A percentile compares a stretch with the other conserved stretches of the same genome.
These are phyloP conservation scores for Sebastes iracundus DNA, from an alignment of 2,797 vertebrate species.

Conservation along the genomic window DNA sequence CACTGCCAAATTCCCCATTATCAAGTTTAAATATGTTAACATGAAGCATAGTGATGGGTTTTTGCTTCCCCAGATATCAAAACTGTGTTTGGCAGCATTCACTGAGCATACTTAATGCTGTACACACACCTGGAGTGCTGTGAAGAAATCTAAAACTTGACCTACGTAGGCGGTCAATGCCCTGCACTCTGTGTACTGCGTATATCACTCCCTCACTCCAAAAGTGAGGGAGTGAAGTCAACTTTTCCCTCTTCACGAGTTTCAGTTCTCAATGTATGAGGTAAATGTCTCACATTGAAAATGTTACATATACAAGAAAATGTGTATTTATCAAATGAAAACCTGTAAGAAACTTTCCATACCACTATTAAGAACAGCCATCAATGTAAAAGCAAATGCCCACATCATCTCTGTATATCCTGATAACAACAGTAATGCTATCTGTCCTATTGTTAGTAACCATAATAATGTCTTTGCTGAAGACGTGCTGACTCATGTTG, in stretches of 20 bases:
- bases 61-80: neutral
- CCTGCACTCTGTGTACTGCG: neutral
- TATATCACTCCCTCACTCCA: neutral
- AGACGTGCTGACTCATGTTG: constrained; percentile 23
- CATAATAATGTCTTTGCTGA: neutral
- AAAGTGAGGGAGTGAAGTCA: too few species aligned
- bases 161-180: neutral
- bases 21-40: constrained; percentile 48
- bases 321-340: neutral
- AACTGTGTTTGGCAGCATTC: constrained; percentile 22
- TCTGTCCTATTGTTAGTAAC: neutral
- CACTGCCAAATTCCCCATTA: constrained; percentile 40
- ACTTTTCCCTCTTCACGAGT: neutral
- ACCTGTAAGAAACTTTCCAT: neutral
- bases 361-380: neutral
- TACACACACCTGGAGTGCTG: neutral
- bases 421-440: neutral
- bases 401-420: neutral
- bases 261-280: neutral
- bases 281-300: neutral
- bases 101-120: constrained; percentile 4
- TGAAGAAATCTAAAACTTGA: constrained; percentile 21
- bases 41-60: constrained; percentile 11
- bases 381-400: neutral
- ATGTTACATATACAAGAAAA: neutral